A percentile compares a stretch with the other conserved stretches of the same genome.
These are phyloP conservation scores for Misgurnus mizolepis DNA, from an alignment of 2,113 vertebrate species.

Conservation along the genomic window DNA sequence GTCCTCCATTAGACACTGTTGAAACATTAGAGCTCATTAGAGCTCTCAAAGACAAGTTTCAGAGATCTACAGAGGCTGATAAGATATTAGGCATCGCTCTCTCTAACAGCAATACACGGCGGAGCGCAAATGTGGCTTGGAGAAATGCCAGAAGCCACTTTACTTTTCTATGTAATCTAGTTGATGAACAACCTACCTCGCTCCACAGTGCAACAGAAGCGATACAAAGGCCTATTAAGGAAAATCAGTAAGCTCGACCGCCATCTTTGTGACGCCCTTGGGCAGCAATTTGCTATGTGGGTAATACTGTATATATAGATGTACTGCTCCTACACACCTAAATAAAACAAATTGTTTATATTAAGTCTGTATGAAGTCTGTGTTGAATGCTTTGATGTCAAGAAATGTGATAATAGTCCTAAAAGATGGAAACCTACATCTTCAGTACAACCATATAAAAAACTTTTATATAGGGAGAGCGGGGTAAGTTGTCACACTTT, in stretches of 20 bases:
- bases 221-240: background rate
- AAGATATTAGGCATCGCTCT: conserved; percentile 22
- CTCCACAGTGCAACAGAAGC: background rate
- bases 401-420: too few species aligned
- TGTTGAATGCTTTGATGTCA: too few species aligned
- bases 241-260: background rate
- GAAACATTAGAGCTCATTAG: conserved; percentile 44
- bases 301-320: background rate
- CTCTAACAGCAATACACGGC: background rate
- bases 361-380: too few species aligned
- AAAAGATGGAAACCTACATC: too few species aligned
- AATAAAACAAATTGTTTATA: too few species aligned
- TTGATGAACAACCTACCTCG: conserved; percentile 8
- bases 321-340: too few species aligned
- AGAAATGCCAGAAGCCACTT: conserved; percentile 18
- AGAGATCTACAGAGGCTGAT: conserved; percentile 11
- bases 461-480: too few species aligned
- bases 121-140: conserved; percentile 25
- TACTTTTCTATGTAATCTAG: conserved; percentile 19
- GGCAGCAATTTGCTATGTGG: background rate
- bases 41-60: conserved; percentile 19
- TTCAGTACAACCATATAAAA: too few species aligned
- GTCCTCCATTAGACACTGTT: conserved; percentile 42
- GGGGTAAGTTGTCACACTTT: too few species aligned
- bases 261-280: background rate